Evolutionary conservation across 2,888 invertebrate species (phyloP).

Genomic region (Orchestes rusci): DNA sequence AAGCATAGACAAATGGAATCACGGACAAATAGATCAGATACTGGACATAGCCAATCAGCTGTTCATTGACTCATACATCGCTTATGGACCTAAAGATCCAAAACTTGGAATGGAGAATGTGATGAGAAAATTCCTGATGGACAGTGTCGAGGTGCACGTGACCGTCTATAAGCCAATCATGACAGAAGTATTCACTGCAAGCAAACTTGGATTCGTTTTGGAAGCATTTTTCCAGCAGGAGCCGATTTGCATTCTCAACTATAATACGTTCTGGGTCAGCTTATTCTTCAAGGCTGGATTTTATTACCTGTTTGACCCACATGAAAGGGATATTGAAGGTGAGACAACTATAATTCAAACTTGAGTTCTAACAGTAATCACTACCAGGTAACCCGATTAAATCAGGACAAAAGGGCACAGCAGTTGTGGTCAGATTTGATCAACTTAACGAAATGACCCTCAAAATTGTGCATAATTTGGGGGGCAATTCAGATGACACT

Average conservation of each 20-base stretch:
- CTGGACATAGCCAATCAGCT: conserved; percentile 53
- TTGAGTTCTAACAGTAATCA: no score
- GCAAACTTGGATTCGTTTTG: conserved; percentile 39
- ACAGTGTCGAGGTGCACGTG: conserved; percentile 42
- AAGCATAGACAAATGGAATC: conserved; percentile 50
- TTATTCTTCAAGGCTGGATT: conserved; percentile 48
- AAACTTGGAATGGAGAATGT: conserved; percentile 38
- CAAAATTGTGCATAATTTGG: conserved; percentile 30
- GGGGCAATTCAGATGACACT: conserved; percentile 22
- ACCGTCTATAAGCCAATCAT: conserved; percentile 36
- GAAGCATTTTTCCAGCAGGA: conserved; percentile 54
- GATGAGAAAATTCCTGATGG: conserved; percentile 51
- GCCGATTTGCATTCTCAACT: conserved; percentile 49
- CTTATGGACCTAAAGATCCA: conserved; percentile 46
- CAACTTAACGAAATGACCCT: conserved; percentile 25
- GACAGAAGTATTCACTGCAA: conserved; percentile 28
- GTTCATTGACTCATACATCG: conserved; percentile 54
- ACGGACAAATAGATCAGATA: conserved; percentile 49
- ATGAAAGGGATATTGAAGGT: conserved; percentile 49
- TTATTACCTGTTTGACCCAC: conserved; percentile 57
- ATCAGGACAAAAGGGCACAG: conserved; percentile 26
- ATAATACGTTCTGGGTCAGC: conserved; percentile 48
- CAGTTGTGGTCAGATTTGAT: conserved; percentile 30
- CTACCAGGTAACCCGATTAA: conserved; percentile 16
- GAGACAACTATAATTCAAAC: conserved; percentile 5